phyloP scores from a whole-genome alignment of 2,797 vertebrate species.

The Argya squamiceps region DNA sequence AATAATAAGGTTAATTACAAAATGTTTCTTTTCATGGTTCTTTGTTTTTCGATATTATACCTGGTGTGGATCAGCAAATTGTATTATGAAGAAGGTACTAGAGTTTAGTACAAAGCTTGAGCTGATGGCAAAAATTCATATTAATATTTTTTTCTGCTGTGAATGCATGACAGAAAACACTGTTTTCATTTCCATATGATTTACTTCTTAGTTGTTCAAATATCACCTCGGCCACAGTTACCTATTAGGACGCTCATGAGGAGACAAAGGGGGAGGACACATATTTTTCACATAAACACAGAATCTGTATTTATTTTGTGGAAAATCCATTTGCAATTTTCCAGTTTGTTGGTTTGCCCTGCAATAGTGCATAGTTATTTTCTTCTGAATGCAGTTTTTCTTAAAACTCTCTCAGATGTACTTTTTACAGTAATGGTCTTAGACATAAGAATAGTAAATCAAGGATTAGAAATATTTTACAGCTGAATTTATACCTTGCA shows the following conservation, averaged over 20 bases:
- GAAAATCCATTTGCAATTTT: neutral
- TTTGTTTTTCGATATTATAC: neutral
- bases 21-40: fast-evolving
- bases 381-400: neutral
- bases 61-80: neutral
- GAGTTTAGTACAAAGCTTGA: neutral
- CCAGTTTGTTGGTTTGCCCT: neutral
- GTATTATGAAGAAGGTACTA: neutral
- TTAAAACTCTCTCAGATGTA: neutral
- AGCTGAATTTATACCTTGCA: neutral
- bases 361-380: neutral
- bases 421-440: neutral
- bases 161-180: neutral
- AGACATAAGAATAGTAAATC: neutral
- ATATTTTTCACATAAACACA: neutral
- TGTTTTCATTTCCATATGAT: neutral
- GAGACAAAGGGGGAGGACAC: neutral
- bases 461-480: neutral
- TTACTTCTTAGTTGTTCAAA: neutral
- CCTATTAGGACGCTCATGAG: neutral
- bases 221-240: neutral
- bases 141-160: neutral
- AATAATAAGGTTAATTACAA: neutral
- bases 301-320: neutral
- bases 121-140: neutral